A percentile compares a stretch with the other conserved stretches of the same genome.
These are phyloP conservation scores for Oxycera nigricornis DNA, from an alignment of 2,888 invertebrate species.

Conservation along the genomic window DNA sequence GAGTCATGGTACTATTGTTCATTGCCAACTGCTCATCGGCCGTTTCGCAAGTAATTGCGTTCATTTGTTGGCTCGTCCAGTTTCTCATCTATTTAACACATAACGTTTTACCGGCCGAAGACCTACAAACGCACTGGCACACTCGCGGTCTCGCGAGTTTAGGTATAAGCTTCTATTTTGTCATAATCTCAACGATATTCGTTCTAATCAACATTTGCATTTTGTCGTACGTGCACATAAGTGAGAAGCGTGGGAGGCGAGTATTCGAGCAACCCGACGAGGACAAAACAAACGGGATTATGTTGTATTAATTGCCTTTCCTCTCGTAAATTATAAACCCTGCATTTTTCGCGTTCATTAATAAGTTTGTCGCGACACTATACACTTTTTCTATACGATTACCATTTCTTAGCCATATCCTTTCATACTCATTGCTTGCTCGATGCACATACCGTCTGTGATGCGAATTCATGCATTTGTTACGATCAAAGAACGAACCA, in stretches of 20 bases:
- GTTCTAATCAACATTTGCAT: conserved; percentile 57
- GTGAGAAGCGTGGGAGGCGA: conserved; percentile 54
- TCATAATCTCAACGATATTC: conserved; percentile 58
- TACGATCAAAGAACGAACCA: neutral
- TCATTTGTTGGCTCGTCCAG: conserved; percentile 83
- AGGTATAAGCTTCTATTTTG: conserved; percentile 83
- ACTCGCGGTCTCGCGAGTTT: conserved; percentile 81
- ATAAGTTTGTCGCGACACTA: neutral
- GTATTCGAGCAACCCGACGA: conserved; percentile 57
- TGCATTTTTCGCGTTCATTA: neutral
- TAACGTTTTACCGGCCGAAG: conserved; percentile 83
- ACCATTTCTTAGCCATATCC: conserved; percentile 29
- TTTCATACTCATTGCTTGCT: conserved; percentile 28
- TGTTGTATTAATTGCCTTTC: conserved; percentile 57
- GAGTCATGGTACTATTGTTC: conserved; percentile 58
- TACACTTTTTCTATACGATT: neutral
- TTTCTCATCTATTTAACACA: conserved; percentile 80
- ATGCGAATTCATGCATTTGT: neutral
- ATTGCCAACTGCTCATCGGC: conserved; percentile 66
- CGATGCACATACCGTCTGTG: neutral
- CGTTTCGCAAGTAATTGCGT: conserved; percentile 75
- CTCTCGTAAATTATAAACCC: neutral
- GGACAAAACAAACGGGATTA: conserved; percentile 60
- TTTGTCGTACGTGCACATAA: conserved; percentile 55
- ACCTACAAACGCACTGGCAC: conserved; percentile 81